Evolutionary conservation across 30 jellyfish, hydroid and myxozoan genomes (phyloP), one percentile per base, ranked within the genome.

Genomic region (Nemopilema nomurai): DNA sequence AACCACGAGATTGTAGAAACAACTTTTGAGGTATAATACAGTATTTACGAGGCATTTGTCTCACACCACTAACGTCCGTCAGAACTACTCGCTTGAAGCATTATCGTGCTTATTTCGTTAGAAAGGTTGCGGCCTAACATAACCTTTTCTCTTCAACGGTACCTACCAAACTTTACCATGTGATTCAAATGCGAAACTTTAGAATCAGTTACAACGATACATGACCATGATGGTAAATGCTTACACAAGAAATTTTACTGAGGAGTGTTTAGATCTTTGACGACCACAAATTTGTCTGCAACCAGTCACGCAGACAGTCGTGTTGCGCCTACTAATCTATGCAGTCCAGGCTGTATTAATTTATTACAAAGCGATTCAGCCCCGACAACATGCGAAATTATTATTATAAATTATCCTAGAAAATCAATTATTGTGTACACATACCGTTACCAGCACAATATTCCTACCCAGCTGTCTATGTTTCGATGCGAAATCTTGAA

Each of bases 391-490:
- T 81, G 90, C 90, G 90, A 74, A 81, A 81, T 81, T 81, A 81
- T 81, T 62, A 81, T 51, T 70, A 81, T 81, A 81, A 81, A 81
- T 90, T 81, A 76, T 52, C 81, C 72, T 33, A 52, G 50, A 16
- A 24, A 23, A 41, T 65, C 30, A 27, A 84, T 53, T 33, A 84
- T 31, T 76, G 4, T 28, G 71, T 52, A 89, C 82, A 67, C 98
- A 83, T 51, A 93, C 98, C 84, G 98, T 93, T 28, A 93, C 98
- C 24, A 93, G 92, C 24, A 93, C 98, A 80, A 93, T 75, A 78
- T 93, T 85, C 62, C 98, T 86, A 21, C 98, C 97, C 78, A 93
- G 96, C 66, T 93, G 97, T 28, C 97, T 70, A 76, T 93, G 98
- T 69, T 93, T 93, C 23, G 93, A 71, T 16, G 98, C 95, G 68